Evolutionary conservation across 1,140 invertebrate genomes (phyloP).

Genomic region (Palaemon carinicauda): DNA sequence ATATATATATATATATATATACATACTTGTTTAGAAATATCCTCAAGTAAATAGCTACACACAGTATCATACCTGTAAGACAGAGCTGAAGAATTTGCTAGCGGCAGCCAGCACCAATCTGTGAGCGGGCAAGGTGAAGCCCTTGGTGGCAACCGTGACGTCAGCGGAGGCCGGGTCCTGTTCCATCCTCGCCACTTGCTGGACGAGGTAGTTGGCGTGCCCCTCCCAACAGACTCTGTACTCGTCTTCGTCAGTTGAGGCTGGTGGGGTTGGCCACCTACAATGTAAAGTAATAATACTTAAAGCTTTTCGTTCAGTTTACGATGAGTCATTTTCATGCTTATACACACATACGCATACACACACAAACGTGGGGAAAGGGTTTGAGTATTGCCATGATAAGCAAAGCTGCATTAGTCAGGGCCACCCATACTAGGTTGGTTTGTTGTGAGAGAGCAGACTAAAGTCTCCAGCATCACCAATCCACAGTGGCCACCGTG

Average conservation of each 20-base stretch:
- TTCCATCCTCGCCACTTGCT: constrained; percentile 22
- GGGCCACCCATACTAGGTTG: too few relatives aligned
- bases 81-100: constrained; percentile 30
- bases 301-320: too few relatives aligned
- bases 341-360: too few relatives aligned
- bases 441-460: too few relatives aligned
- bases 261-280: neutral
- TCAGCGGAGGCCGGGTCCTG: constrained; percentile 17
- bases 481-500: too few relatives aligned
- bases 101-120: constrained; percentile 38
- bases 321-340: neutral
- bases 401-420: too few relatives aligned
- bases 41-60: too few relatives aligned
- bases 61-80: constrained; percentile 25
- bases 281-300: neutral
- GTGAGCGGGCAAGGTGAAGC: constrained; percentile 26
- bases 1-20: neutral
- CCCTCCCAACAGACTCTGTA: constrained; percentile 33
- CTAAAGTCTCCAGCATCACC: too few relatives aligned
- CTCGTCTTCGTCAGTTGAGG: neutral
- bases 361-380: neutral
- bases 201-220: constrained; percentile 12
- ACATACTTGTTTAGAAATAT: neutral
- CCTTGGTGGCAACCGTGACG: constrained; percentile 31
- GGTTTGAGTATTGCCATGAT: too few relatives aligned